Percentiles rank a stretch among this genome's conserved stretches.
These are phyloP conservation scores for Galagoides demidoff DNA, from an alignment of 2,797 vertebrate genomes.

Conservation along the genomic window DNA sequence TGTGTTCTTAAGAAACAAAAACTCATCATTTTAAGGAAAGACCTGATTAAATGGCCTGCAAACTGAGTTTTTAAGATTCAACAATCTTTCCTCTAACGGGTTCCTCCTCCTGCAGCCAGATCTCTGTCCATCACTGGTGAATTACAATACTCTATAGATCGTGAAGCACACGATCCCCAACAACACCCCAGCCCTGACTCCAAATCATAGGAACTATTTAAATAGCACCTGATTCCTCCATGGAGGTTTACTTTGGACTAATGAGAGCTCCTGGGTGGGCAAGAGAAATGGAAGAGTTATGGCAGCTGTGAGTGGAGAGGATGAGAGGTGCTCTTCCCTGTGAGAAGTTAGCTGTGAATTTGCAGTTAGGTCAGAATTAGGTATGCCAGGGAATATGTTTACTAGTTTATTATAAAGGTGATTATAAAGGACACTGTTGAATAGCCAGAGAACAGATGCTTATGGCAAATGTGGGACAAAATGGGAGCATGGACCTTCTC, in stretches of 20 bases:
- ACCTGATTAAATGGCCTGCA: neutral
- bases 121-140: neutral
- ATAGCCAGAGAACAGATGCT: neutral
- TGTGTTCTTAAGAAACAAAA: neutral
- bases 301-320: neutral
- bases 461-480: neutral
- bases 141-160: no score
- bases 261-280: neutral
- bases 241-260: neutral
- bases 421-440: neutral
- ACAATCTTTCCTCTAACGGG: neutral
- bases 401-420: neutral
- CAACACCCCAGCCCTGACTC: neutral
- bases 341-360: neutral
- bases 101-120: neutral
- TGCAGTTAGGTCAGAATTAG: neutral
- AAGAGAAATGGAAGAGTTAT: neutral
- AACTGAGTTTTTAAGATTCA: neutral
- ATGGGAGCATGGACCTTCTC: neutral
- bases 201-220: neutral
- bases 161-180: neutral
- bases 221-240: neutral
- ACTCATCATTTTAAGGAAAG: neutral
- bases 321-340: neutral
- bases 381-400: neutral